Evolutionary conservation across 1,140 invertebrate species (phyloP).

Genomic region (Drosophila ambigua): DNA sequence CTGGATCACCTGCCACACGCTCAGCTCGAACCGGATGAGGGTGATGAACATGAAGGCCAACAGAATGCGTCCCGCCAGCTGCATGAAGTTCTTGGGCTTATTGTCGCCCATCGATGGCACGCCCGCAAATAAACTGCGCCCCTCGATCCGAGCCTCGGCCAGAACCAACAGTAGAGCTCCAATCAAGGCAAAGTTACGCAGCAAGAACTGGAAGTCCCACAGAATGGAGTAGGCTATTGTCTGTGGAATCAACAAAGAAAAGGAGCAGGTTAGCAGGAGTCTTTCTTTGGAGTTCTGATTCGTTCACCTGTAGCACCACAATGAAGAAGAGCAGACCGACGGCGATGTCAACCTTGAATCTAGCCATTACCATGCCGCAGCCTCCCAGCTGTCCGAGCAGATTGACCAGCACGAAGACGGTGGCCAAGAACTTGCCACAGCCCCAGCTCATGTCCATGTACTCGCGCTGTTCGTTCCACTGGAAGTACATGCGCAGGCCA

Average conservation of each 20-base stretch:
- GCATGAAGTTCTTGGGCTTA: slow-evolving; percentile 98
- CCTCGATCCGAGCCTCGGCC: slow-evolving; percentile 96
- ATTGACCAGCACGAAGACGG: slow-evolving; percentile 96
- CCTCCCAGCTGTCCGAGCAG: slow-evolving; percentile 97
- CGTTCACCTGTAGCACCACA: slow-evolving; percentile 94
- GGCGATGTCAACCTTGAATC: slow-evolving; percentile 96
- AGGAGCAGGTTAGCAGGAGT: neutral
- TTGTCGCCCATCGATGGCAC: slow-evolving; percentile 98
- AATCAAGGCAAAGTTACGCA: slow-evolving; percentile 97
- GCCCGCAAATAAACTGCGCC: slow-evolving; percentile 97
- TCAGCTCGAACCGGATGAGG: slow-evolving; percentile 96
- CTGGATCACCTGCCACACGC: slow-evolving; percentile 94
- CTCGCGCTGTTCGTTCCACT: slow-evolving; percentile 98
- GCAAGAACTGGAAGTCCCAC: slow-evolving; percentile 98
- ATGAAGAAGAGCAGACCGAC: slow-evolving; percentile 98
- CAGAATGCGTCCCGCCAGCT: slow-evolving; percentile 96
- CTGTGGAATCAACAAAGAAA: slow-evolving; percentile 84
- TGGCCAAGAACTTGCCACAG: slow-evolving; percentile 95
- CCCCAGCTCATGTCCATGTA: slow-evolving; percentile 99
- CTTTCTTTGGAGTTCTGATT: slow-evolving; percentile 15
- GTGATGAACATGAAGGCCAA: slow-evolving; percentile 99
- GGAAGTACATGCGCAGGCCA: slow-evolving; percentile 99
- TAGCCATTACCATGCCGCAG: slow-evolving; percentile 96
- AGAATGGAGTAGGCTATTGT: slow-evolving; percentile 99
- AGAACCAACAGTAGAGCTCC: slow-evolving; percentile 97